Evolutionary conservation across 92 coral and sea anemone species (phyloP).

Genomic region (Diadumene lineata): DNA sequence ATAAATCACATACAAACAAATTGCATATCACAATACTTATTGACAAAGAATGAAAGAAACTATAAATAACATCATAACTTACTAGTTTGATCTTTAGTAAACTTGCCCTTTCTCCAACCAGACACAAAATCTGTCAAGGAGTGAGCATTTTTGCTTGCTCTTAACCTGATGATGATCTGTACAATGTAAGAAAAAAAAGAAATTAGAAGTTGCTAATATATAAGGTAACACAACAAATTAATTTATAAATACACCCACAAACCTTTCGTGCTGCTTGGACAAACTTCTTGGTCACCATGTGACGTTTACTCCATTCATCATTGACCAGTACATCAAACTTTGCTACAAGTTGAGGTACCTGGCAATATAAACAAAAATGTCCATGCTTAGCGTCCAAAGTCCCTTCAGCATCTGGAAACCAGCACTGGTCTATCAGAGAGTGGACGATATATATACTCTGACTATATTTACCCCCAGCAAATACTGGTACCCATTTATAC

Average conservation of each 20-base stretch:
- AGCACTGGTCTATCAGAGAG: no score
- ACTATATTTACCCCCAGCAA: no score
- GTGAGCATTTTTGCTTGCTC: conserved; percentile 68
- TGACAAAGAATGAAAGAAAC: not conserved
- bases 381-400: no score
- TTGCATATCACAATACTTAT: no score
- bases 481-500: no score
- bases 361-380: not conserved
- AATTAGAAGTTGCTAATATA: no score
- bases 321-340: conserved; percentile 92
- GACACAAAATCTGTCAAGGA: conserved; percentile 73
- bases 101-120: conserved; percentile 92
- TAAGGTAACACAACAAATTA: no score
- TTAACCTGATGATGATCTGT: conserved; percentile 79
- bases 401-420: no score
- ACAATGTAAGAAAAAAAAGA: conserved; percentile 6
- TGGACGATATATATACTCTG: no score
- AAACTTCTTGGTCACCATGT: conserved; percentile 86
- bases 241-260: not conserved
- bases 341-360: conserved; percentile 77
- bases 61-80: conserved; percentile 18
- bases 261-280: conserved; percentile 97
- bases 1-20: no score
- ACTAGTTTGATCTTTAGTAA: conserved; percentile 81
- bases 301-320: conserved; percentile 96